Conservation (phyloP, 1,140 invertebrate species). For the Calephelis virginiensis region DNA sequence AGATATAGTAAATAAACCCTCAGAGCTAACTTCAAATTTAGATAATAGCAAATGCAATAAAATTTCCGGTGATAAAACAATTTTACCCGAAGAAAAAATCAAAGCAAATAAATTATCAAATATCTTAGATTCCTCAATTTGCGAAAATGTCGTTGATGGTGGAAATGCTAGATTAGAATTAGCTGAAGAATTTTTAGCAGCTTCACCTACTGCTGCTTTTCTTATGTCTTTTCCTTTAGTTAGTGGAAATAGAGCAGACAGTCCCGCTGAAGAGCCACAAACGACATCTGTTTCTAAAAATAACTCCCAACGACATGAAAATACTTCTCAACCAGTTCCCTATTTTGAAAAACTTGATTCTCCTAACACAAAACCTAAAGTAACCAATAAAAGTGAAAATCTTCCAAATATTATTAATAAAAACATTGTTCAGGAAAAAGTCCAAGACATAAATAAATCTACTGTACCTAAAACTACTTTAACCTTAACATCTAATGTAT, state of each 20-base stretch:
- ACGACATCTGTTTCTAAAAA: constrained; percentile 47
- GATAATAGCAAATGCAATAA: constrained; percentile 34
- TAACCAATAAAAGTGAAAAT: constrained; percentile 38
- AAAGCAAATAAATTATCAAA: constrained; percentile 73
- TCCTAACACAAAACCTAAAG: constrained; percentile 46
- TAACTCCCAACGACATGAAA: constrained; percentile 44
- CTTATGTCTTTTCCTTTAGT: constrained; percentile 87
- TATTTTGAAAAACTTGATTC: constrained; percentile 56
- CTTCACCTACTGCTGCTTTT: constrained; percentile 88
- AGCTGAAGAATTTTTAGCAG: constrained; percentile 86
- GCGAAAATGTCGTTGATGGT: constrained; percentile 76
- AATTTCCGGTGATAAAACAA: constrained; percentile 33
- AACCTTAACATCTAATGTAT: constrained; percentile 31
- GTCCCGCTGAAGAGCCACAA: constrained; percentile 64
- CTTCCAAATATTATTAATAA: constrained; percentile 36
- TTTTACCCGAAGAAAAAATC: constrained; percentile 46
- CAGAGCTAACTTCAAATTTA: constrained; percentile 13
- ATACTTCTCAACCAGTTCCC: constrained; percentile 35
- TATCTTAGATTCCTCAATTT: constrained; percentile 73
- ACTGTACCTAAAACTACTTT: constrained; percentile 39
- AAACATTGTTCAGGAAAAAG: constrained; percentile 45
- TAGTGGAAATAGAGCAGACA: constrained; percentile 73
- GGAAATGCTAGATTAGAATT: constrained; percentile 82
- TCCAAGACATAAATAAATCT: constrained; percentile 41
- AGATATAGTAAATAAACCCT: constrained; percentile 21